Percentiles rank a stretch among this genome's conserved stretches.
phyloP scores from a whole-genome alignment of 2,113 vertebrate species.

The Epinephelus lanceolatus region DNA sequence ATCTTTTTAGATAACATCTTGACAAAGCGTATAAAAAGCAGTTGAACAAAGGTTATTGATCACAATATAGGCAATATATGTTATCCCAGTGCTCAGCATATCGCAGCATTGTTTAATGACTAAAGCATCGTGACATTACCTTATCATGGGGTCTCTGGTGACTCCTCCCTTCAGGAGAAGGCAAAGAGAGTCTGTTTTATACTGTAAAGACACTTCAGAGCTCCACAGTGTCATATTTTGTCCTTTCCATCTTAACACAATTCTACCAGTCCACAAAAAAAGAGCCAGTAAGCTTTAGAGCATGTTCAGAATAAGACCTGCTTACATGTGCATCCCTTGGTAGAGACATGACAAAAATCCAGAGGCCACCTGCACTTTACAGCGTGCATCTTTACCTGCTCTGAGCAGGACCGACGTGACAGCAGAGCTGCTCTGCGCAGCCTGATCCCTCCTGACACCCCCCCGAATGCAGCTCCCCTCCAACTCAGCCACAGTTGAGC shows the following conservation, averaged over 20 bases:
- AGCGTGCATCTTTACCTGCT: not conserved
- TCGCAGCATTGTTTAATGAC: too few species aligned
- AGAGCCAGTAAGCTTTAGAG: not conserved
- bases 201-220: not conserved
- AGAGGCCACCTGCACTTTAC: not conserved
- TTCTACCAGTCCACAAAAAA: not conserved
- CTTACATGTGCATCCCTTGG: not conserved
- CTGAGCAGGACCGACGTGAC: slow-evolving; percentile 15
- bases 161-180: too few species aligned
- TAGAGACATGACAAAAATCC: not conserved
- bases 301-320: not conserved
- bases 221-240: not conserved
- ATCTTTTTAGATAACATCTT: too few species aligned
- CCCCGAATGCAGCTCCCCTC: not conserved
- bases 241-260: not conserved
- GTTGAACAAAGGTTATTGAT: too few species aligned
- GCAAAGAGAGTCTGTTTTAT: too few species aligned
- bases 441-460: slow-evolving; percentile 9
- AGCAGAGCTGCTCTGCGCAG: not conserved
- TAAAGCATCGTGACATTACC: too few species aligned
- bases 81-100: too few species aligned
- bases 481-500: not conserved
- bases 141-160: too few species aligned
- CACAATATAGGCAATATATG: too few species aligned
- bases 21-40: too few species aligned